Percentiles rank a stretch among this genome's conserved stretches.
Evolutionary conservation across 2,888 invertebrate genomes (phyloP).

Genomic region (Maniola hyperantus): DNA sequence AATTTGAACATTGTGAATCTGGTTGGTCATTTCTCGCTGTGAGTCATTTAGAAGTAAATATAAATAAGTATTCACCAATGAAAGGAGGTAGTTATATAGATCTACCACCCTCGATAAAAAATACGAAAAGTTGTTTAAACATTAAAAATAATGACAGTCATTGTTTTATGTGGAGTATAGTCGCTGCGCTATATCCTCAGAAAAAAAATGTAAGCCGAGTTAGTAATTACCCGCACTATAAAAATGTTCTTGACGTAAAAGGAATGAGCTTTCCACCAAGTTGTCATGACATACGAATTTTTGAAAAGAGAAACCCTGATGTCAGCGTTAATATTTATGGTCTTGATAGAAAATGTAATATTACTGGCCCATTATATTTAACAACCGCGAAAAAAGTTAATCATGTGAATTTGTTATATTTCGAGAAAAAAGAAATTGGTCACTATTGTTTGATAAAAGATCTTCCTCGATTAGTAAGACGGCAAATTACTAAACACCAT

Average conservation of each 20-base stretch:
- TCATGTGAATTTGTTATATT: not conserved
- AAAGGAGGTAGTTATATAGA: not conserved
- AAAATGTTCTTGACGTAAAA: not conserved
- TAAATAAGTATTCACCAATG: not conserved
- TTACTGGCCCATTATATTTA: not conserved
- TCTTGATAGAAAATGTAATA: not conserved
- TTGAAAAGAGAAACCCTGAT: not conserved
- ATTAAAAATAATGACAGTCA: no score
- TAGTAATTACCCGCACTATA: not conserved
- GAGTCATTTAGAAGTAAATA: not conserved
- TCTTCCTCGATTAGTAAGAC: not conserved
- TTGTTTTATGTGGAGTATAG: not conserved
- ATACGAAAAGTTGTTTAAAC: conserved; percentile 1
- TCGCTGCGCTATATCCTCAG: not conserved
- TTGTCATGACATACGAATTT: not conserved
- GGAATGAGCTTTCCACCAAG: not conserved
- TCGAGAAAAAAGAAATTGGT: not conserved
- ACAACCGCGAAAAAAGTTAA: not conserved
- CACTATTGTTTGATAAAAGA: not conserved
- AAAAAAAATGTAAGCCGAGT: not conserved
- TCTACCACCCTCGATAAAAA: not conserved
- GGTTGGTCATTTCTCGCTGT: not conserved
- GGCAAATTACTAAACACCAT: not conserved
- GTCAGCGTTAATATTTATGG: not conserved
- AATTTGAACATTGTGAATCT: not conserved